Evolutionary conservation across 2,113 vertebrate species (phyloP).

Genomic region (Menura novaehollandiae): DNA sequence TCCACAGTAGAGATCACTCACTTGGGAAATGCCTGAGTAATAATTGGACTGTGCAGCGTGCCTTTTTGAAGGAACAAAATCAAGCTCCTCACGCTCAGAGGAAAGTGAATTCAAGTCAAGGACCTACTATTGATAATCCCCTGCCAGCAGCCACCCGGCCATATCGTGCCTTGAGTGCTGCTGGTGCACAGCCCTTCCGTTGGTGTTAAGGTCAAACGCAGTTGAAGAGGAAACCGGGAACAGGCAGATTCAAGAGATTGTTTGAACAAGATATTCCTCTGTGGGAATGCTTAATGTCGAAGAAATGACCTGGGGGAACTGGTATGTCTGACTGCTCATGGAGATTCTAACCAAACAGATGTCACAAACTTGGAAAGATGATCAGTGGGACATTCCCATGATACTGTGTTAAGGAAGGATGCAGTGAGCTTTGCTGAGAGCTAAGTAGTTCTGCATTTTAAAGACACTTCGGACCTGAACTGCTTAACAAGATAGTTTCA

Average conservation of each 20-base stretch:
- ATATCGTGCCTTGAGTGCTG: not conserved
- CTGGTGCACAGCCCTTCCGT: not conserved
- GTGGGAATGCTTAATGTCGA: not conserved
- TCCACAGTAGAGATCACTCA: not conserved
- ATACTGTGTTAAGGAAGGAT: not conserved
- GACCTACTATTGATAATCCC: not conserved
- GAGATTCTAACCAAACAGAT: not conserved
- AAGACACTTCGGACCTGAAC: not conserved
- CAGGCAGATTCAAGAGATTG: not conserved
- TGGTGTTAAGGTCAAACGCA: not conserved
- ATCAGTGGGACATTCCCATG: not conserved
- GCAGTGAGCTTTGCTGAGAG: not conserved
- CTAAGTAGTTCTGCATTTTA: not conserved
- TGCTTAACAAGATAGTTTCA: not conserved
- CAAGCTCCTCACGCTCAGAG: not conserved
- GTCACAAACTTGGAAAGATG: not conserved
- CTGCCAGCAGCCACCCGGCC: not conserved
- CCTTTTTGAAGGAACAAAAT: not conserved
- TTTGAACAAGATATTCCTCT: conserved; percentile 20
- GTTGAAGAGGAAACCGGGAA: not conserved
- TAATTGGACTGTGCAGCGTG: not conserved
- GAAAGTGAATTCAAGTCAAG: not conserved
- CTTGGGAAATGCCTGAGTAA: conserved; percentile 54
- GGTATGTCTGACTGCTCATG: not conserved
- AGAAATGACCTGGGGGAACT: not conserved